Evolutionary conservation across 2,797 vertebrate genomes (phyloP), one percentile per base, ranked within the genome.

Genomic region (Somateria mollissima): DNA sequence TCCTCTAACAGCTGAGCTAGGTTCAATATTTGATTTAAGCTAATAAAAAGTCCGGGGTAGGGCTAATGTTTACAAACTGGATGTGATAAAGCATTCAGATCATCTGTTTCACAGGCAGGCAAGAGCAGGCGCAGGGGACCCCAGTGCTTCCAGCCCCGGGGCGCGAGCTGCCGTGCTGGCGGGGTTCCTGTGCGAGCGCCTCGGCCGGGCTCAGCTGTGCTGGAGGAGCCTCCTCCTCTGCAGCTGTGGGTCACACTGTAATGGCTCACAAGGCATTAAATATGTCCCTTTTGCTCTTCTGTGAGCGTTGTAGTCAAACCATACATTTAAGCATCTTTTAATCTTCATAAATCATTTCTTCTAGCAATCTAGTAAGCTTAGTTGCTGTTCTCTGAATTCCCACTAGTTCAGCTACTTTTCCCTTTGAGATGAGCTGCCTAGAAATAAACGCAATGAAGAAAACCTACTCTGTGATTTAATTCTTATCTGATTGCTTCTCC

Each of bases 261-360:
- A 30, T 12, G 37, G 27, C 74, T 92, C 86, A 65, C 53, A 71
- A 11, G 12, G 54, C 67, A 90, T 94, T 90, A 87, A 92, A 90
- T 80, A 79, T 77, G 77, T 92, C 74, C 77, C 80, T 85, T 66
- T 69, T 83, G 88, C 88, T 96, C 93, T 87, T 92, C 84, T 79
- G 34, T 30, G 86, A 87, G 93, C 47, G 58, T 19, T 85, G 62
- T 32, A 94, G 91, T 89, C 93, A 93, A 94, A 69, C 54, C 65
- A 14, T 89, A 78, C 16, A 1, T 83, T 89, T 92, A 91, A 20
- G 94, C 85, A 88, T 93, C 93, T 87, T 90, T 96, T 94, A 95
- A 93, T 95, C 90, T 95, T 95, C 92, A 78, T 95, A 94, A 96
- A 96, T 96, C 62, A 94, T 95, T 97, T 95, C 95, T 94, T 92